Conservation (phyloP, 1,140 invertebrate species). For the Nasonia giraulti region DNA sequence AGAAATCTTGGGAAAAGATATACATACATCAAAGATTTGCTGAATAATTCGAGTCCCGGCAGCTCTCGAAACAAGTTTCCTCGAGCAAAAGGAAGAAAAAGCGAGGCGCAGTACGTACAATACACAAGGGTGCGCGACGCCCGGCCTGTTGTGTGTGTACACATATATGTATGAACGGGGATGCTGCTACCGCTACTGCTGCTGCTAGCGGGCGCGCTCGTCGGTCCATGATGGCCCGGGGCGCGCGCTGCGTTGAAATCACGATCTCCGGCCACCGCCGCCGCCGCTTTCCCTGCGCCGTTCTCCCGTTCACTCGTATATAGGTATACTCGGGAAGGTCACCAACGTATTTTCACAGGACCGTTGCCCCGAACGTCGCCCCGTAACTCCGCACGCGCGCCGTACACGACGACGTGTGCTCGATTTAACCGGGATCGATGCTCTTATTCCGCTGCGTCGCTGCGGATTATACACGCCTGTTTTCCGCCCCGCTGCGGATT, state of each 20-base stretch:
- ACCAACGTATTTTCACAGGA: slow-evolving; percentile 46
- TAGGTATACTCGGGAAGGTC: not conserved
- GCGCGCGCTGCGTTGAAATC: slow-evolving; percentile 20
- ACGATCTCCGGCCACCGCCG: slow-evolving; percentile 20
- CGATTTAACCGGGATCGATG: slow-evolving; percentile 39
- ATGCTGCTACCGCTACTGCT: not conserved
- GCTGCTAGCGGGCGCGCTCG: not conserved
- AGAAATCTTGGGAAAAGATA: slow-evolving; percentile 1
- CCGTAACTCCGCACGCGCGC: not conserved
- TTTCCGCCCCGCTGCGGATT: too few species aligned
- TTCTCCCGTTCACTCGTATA: not conserved
- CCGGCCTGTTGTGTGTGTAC: not conserved
- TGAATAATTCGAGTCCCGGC: slow-evolving; percentile 29
- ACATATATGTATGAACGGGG: not conserved
- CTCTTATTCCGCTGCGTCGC: slow-evolving; percentile 1
- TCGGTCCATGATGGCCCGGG: slow-evolving; percentile 16
- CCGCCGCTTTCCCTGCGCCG: not conserved
- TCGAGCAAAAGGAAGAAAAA: not conserved
- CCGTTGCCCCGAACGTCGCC: slow-evolving; percentile 22
- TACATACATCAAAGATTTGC: slow-evolving; percentile 6
- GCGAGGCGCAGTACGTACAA: not conserved
- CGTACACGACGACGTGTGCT: slow-evolving; percentile 2
- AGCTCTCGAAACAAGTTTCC: slow-evolving; percentile 30
- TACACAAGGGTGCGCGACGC: not conserved
- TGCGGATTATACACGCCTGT: not conserved